Evolutionary conservation across 1,140 invertebrate species (phyloP).

Genomic region (Papilio aristodemus): DNA sequence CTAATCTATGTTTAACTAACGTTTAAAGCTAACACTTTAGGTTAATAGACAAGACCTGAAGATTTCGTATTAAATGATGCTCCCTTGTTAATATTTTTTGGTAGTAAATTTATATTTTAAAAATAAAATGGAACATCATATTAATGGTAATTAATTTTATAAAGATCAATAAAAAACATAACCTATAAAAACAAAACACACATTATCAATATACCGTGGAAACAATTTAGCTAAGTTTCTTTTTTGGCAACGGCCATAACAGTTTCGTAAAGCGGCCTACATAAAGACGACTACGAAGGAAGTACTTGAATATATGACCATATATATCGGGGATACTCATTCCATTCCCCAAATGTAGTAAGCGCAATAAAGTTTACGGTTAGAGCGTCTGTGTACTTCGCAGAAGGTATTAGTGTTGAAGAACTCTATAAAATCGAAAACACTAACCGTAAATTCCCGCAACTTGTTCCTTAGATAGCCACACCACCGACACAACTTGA

Average conservation of each 20-base stretch:
- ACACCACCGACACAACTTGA: constrained; percentile 28
- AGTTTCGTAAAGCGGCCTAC: constrained; percentile 26
- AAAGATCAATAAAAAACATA: too few relatives aligned
- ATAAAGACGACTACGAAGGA: constrained; percentile 33
- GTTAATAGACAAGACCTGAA: too few relatives aligned
- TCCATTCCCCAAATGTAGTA: constrained; percentile 58
- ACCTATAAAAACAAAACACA: background rate
- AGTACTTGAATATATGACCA: constrained; percentile 42
- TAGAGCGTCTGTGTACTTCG: constrained; percentile 55
- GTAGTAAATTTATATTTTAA: too few relatives aligned
- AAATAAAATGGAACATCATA: too few relatives aligned
- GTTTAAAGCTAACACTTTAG: background rate
- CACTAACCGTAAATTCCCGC: constrained; percentile 53
- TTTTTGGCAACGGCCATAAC: constrained; percentile 21
- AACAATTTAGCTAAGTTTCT: constrained; percentile 23
- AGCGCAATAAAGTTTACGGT: constrained; percentile 59
- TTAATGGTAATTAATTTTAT: too few relatives aligned
- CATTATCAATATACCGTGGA: constrained; percentile 1
- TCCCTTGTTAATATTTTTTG: too few relatives aligned
- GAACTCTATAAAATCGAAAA: constrained; percentile 64
- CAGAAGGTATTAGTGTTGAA: constrained; percentile 57
- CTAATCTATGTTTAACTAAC: constrained; percentile 17
- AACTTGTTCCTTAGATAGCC: constrained; percentile 35
- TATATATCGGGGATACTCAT: constrained; percentile 44
- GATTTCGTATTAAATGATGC: too few relatives aligned